Evolutionary conservation across 2,888 invertebrate genomes (phyloP), one percentile per base, ranked within the genome.

Genomic region (Rugalucina vietnamica): DNA sequence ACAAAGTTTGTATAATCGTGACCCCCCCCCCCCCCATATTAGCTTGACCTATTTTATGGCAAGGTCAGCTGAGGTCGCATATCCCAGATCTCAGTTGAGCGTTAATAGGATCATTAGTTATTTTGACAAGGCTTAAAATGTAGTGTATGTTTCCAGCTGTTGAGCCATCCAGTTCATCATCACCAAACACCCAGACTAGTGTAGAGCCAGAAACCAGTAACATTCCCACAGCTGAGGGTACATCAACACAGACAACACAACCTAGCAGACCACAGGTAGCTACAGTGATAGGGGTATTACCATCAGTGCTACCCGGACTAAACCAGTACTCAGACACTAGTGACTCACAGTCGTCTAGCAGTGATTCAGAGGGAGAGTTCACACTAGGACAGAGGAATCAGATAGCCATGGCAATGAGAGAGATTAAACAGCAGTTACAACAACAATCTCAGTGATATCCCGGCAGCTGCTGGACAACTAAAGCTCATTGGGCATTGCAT

Each of bases 241-340:
- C 3, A 21, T 1, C 65, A 1, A 18, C 18, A 34, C 21, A 54
- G n/a, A 54, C 12, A n/a, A 34, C 65, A 32, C 10, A 24, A 36
- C 34, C 54, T n/a, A 60, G 74, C 24, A 74, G 50, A 50, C 24
- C 43, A 39, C 72, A 69, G 10, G 79, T 86, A 3, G 90, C 91
- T 27, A 87, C 79, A 49, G 90, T 93, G n/a, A 91, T 92, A 10
- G 92, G 91, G 8, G 84, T 93, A 37, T 81, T 91, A 49, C 93
- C 93, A 24, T 91, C 91, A 43, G 89, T 91, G 29, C 83, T 93
- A 71, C 92, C 92, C n/a, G 92, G 92, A 43, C 88, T 93, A 37
- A 90, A 90, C 32, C 88, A 90, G 24, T 93, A 93, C 81, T 88
- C 83, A 1, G 89, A 90, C 60, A 90, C 89, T 4, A 90, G 90